Conservation (phyloP, 2,797 vertebrate genomes). For the Poeciliopsis infans region DNA sequence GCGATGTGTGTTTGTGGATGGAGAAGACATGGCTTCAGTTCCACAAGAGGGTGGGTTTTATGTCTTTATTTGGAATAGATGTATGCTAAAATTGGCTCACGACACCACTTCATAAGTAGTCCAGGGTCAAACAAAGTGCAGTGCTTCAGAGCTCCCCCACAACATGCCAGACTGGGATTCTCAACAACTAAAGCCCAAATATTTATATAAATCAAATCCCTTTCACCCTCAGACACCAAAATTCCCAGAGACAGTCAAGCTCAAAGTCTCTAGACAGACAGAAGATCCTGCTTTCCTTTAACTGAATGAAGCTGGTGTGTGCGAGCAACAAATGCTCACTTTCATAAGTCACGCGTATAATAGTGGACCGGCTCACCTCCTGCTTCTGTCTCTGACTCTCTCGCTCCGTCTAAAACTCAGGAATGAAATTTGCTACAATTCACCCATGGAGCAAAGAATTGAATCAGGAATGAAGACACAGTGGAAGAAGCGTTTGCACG, state of each 20-base stretch:
- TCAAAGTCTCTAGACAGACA: conserved; percentile 13
- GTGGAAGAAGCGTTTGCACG: conserved; percentile 9
- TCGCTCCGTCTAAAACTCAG: conserved; percentile 32
- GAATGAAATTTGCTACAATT: conserved; percentile 39
- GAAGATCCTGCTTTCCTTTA: conserved; percentile 6
- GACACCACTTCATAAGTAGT: conserved; percentile 50
- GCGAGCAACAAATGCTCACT: conserved; percentile 22
- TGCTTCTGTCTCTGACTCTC: conserved; percentile 23
- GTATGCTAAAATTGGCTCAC: conserved; percentile 58
- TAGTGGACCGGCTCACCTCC: conserved; percentile 6
- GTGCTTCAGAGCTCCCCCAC: conserved; percentile 48
- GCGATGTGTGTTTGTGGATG: neutral
- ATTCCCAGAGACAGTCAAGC: conserved; percentile 32
- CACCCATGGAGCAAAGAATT: conserved; percentile 47
- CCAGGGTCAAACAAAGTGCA: conserved; percentile 72
- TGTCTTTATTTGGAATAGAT: conserved; percentile 65
- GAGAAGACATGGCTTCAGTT: conserved; percentile 33
- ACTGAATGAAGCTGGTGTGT: conserved; percentile 21
- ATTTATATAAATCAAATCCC: conserved; percentile 37
- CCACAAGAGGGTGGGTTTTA: conserved; percentile 36
- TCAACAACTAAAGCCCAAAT: conserved; percentile 40
- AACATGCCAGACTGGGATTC: conserved; percentile 29
- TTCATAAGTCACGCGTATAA: conserved; percentile 22
- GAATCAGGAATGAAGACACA: conserved; percentile 27
- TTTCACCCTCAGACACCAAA: conserved; percentile 29